Conservation (phyloP, 2,113 vertebrate genomes). For the Pygoscelis antarcticus region DNA sequence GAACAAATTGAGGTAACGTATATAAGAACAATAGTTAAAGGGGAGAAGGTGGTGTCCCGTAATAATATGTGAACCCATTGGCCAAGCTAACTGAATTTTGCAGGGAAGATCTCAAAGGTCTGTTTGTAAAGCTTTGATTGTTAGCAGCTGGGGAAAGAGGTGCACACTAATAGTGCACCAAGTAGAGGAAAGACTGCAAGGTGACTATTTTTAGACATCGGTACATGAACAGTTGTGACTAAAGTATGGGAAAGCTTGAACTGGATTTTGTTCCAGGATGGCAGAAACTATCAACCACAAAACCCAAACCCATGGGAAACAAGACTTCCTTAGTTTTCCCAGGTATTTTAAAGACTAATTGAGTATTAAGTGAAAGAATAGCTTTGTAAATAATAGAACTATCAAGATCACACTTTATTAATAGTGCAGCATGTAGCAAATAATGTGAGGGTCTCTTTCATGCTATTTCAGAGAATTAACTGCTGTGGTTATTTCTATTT, state of each 20-base stretch:
- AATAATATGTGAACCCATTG: neutral
- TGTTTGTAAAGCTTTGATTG: neutral
- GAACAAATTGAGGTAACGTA: conserved; percentile 93
- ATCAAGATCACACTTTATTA: neutral
- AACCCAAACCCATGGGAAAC: neutral
- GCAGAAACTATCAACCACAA: neutral
- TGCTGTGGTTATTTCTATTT: neutral
- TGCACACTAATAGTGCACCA: neutral
- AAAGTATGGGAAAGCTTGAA: neutral
- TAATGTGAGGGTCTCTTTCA: neutral
- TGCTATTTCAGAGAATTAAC: neutral
- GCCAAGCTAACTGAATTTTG: neutral
- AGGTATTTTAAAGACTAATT: neutral
- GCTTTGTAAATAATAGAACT: neutral
- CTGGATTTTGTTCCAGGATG: neutral
- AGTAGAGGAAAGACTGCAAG: neutral
- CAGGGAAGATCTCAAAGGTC: neutral
- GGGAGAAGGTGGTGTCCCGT: neutral
- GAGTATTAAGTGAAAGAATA: neutral
- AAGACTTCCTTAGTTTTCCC: neutral
- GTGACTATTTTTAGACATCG: neutral
- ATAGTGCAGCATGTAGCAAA: neutral
- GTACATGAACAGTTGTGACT: neutral
- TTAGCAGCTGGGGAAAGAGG: neutral
- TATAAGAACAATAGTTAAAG: neutral